phyloP scores from a whole-genome alignment of 2,888 invertebrate genomes.

The Metalampra italica region DNA sequence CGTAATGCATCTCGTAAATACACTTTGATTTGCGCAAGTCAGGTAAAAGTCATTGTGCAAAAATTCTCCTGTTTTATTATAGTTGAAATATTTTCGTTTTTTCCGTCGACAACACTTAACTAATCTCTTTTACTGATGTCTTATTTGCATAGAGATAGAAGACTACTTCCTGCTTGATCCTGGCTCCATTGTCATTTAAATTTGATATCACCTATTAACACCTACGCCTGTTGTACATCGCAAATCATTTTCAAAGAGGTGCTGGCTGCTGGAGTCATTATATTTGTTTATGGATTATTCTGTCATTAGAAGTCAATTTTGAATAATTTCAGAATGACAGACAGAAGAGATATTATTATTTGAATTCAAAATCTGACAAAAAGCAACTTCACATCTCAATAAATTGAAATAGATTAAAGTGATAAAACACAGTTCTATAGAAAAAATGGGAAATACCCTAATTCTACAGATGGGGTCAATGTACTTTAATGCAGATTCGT shows the following conservation, averaged over 20 bases:
- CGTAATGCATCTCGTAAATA: constrained; percentile 20
- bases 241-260: background rate
- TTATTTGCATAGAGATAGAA: constrained; percentile 67
- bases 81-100: no score
- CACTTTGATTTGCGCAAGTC: constrained; percentile 19
- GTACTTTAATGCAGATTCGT: background rate
- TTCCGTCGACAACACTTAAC: constrained; percentile 29
- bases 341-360: no score
- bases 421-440: no score
- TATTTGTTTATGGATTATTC: no score
- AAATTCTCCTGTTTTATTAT: constrained; percentile 2
- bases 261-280: background rate
- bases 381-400: no score
- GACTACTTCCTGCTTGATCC: constrained; percentile 49
- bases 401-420: no score
- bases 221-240: background rate
- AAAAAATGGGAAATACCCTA: no score
- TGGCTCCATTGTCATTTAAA: constrained; percentile 29
- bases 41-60: constrained; percentile 23
- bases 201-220: constrained; percentile 20
- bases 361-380: no score
- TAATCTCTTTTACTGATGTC: constrained; percentile 39
- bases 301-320: no score
- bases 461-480: no score
- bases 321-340: no score